These are phyloP conservation scores for Caenorhabditis plicata DNA, from an alignment of 2,888 invertebrate genomes.

Conservation along the genomic window DNA sequence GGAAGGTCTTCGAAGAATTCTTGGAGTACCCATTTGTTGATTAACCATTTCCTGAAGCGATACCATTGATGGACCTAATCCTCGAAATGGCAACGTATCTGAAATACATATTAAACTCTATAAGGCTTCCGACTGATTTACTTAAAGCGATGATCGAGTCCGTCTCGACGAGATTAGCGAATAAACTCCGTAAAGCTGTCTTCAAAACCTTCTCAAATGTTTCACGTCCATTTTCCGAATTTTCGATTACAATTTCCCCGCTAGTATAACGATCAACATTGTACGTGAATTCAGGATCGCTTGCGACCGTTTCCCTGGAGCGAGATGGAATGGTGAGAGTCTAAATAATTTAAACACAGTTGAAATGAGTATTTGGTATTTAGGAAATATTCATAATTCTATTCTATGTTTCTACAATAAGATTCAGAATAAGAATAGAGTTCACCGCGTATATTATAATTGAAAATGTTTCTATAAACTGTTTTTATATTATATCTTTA, in stretches of 20 bases:
- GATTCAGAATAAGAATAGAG: too few species aligned
- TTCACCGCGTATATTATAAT: too few species aligned
- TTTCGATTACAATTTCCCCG: conserved; percentile 7
- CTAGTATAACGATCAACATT: not conserved
- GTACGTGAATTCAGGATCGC: conserved; percentile 17
- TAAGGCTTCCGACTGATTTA: conserved; percentile 4
- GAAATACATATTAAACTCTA: not conserved
- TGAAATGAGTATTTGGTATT: too few species aligned
- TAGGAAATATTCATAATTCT: too few species aligned
- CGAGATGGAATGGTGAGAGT: too few species aligned
- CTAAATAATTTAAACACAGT: too few species aligned
- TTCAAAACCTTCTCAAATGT: conserved; percentile 6
- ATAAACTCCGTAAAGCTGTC: conserved; percentile 9
- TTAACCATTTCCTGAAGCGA: not conserved
- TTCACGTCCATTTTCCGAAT: not conserved
- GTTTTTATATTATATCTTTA: too few species aligned
- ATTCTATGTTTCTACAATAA: too few species aligned
- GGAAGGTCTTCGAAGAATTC: not conserved
- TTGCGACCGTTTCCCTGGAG: not conserved
- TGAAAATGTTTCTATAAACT: too few species aligned
- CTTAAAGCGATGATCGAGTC: conserved; percentile 13
- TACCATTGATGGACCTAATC: not conserved
- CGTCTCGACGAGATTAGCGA: conserved; percentile 10
- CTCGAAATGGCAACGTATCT: conserved; percentile 12
- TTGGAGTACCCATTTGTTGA: not conserved